Conservation (phyloP, 2,113 vertebrate genomes). For the Danionella cerebrum region DNA sequence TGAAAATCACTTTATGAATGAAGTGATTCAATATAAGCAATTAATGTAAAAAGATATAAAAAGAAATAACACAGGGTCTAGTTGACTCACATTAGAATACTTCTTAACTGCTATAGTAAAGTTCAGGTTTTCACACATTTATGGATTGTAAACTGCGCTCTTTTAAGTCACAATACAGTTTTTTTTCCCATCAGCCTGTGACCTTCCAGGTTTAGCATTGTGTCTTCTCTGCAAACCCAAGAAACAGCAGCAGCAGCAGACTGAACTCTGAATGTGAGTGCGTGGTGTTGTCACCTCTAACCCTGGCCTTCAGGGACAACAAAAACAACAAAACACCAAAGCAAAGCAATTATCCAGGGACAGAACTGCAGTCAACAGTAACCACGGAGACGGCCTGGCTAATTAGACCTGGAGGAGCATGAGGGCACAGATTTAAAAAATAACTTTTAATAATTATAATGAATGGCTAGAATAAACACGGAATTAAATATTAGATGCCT, state of each 20-base stretch:
- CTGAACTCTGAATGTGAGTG: not conserved
- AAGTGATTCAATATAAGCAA: too few species aligned
- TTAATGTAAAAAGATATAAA: too few species aligned
- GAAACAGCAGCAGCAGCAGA: conserved; percentile 25
- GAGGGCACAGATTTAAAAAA: not conserved
- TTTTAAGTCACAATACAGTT: too few species aligned
- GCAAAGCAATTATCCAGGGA: conserved; percentile 26
- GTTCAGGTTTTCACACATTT: too few species aligned
- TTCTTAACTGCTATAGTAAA: too few species aligned
- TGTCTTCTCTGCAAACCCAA: not conserved
- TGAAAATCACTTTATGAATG: too few species aligned
- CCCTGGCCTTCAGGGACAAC: not conserved
- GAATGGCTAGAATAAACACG: too few species aligned
- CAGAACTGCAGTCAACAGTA: conserved; percentile 27
- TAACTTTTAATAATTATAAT: too few species aligned
- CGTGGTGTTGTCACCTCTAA: not conserved
- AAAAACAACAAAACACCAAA: not conserved
- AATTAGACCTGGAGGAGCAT: conserved; percentile 26
- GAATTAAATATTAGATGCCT: too few species aligned
- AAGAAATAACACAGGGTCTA: too few species aligned
- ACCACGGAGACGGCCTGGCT: conserved; percentile 22
- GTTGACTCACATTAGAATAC: too few species aligned
- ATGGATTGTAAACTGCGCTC: too few species aligned
- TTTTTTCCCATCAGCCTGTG: not conserved
- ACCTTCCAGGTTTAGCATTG: not conserved